A percentile compares a stretch with the other conserved stretches of the same genome.
Conservation (phyloP, 2,888 invertebrate species). For the Linnaemya vulpina region DNA sequence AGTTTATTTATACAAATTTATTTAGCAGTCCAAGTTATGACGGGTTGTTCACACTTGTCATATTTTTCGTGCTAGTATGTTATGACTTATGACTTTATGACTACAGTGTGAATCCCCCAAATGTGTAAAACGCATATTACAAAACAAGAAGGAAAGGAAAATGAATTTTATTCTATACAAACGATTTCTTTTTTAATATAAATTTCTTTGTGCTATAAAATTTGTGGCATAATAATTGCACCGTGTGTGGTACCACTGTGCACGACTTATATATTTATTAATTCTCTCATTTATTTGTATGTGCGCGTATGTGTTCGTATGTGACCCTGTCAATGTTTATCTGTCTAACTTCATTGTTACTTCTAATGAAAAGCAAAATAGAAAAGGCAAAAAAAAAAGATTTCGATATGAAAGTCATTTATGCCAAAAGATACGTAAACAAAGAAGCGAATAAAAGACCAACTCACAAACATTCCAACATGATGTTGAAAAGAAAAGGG, state of each 20-base stretch:
- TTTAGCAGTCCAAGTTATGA: too few relatives aligned
- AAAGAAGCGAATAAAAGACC: slow-evolving; percentile 7
- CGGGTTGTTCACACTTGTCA: too few relatives aligned
- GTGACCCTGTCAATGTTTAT: background rate
- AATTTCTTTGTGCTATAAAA: too few relatives aligned
- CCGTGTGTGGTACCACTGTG: background rate
- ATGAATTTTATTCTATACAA: too few relatives aligned
- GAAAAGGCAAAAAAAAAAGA: slow-evolving; percentile 33
- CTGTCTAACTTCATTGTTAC: background rate
- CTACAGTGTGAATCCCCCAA: too few relatives aligned
- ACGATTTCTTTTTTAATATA: too few relatives aligned
- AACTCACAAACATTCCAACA: slow-evolving; percentile 3
- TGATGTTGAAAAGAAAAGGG: background rate
- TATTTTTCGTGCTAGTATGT: too few relatives aligned
- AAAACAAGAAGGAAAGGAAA: too few relatives aligned
- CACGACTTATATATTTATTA: background rate
- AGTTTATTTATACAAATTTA: too few relatives aligned
- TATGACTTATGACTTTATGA: too few relatives aligned
- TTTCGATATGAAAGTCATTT: slow-evolving; percentile 41
- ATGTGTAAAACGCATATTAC: too few relatives aligned
- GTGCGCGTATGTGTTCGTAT: background rate
- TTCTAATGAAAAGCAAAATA: slow-evolving; percentile 6
- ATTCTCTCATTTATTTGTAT: slow-evolving; percentile 5
- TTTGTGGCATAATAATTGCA: too few relatives aligned
- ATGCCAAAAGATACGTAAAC: slow-evolving; percentile 6